Evolutionary conservation across 2,113 vertebrate genomes (phyloP), one percentile per base, ranked within the genome.

Genomic region (Psilopogon haemacephalus): DNA sequence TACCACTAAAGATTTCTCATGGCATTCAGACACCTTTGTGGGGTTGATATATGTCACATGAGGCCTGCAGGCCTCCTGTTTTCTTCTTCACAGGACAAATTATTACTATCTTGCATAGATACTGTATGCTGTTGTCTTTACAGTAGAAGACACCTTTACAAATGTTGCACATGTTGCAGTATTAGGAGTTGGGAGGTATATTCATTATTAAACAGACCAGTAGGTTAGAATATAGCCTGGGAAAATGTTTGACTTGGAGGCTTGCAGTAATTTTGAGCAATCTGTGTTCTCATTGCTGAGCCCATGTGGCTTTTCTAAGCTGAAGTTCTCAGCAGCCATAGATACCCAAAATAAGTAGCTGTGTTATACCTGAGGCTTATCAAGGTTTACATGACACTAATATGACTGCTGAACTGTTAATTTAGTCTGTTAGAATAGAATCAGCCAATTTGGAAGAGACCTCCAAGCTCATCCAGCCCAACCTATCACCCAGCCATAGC

Each of bases 221-320:
- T 62, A 8, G 44, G 86, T 85, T 63, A 63, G 85, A 83, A 73
- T 42, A 68, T 1, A 58, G 23, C 0, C 5, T 71, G 46, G 50
- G 44, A 65, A 11, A 72, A 20, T 11, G 8, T 82, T 88, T 88
- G 40, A 7, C 48, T 78, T 75, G 16, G 16, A 84, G 56, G 28
- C 35, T 28, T 75, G 35, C 21, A 54, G 35, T 28, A 81, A 1
- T 60, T 70, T 35, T 44, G 30, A 67, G 32, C 17, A 54, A 64
- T 80, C 12, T 48, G n/a, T 71, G 78, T 96, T 58, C 67, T 84
- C 28, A 46, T 14, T 65, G 67, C 50, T 92, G 32, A 84, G 30
- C 35, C 35, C 69, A 19, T 23, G 11, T 56, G 71, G 24, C 26
- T 56, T 21, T 65, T 80, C 26, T 55, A 2, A 67, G n/a, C 18